Evolutionary conservation across 2,888 invertebrate genomes (phyloP).

Genomic region (Sphaeridia pumilis): DNA sequence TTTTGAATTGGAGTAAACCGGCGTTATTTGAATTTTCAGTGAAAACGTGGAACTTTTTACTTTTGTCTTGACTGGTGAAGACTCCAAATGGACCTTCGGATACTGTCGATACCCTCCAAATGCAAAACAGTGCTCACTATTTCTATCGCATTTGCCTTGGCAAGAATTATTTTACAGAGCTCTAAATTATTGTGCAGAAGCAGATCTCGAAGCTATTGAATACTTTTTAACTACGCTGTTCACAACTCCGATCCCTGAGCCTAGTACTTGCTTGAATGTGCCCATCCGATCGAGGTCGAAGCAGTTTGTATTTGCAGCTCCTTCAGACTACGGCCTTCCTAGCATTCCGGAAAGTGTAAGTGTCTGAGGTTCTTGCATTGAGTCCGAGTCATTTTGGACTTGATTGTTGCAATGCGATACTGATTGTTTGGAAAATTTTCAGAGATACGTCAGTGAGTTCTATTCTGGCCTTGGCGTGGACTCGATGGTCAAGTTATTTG

Average conservation of each 20-base stretch:
- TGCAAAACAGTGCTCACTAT: slow-evolving; percentile 68
- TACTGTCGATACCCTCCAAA: slow-evolving; percentile 92
- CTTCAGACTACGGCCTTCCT: slow-evolving; percentile 70
- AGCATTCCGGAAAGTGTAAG: slow-evolving; percentile 90
- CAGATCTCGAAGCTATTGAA: slow-evolving; percentile 46
- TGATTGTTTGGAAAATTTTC: slow-evolving; percentile 34
- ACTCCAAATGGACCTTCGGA: slow-evolving; percentile 94
- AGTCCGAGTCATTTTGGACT: not conserved
- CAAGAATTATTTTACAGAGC: slow-evolving; percentile 87
- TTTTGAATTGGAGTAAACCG: too few species aligned
- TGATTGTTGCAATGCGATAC: not conserved
- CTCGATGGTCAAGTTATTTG: slow-evolving; percentile 92
- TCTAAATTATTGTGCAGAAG: slow-evolving; percentile 57
- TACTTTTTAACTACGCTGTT: slow-evolving; percentile 57
- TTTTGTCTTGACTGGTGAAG: slow-evolving; percentile 87
- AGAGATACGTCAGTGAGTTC: slow-evolving; percentile 94
- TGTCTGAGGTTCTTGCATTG: not conserved
- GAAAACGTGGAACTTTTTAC: slow-evolving; percentile 85
- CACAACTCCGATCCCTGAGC: slow-evolving; percentile 55
- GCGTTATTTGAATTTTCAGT: slow-evolving; percentile 49
- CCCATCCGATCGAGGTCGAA: slow-evolving; percentile 37
- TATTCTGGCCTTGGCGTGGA: slow-evolving; percentile 90
- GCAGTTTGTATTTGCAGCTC: slow-evolving; percentile 62
- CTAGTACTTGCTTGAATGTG: slow-evolving; percentile 53
- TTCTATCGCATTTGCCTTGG: slow-evolving; percentile 88